Base-by-base conservation (phyloP, 2,113 vertebrate species). In the Oenanthe oenanthe region DNA sequence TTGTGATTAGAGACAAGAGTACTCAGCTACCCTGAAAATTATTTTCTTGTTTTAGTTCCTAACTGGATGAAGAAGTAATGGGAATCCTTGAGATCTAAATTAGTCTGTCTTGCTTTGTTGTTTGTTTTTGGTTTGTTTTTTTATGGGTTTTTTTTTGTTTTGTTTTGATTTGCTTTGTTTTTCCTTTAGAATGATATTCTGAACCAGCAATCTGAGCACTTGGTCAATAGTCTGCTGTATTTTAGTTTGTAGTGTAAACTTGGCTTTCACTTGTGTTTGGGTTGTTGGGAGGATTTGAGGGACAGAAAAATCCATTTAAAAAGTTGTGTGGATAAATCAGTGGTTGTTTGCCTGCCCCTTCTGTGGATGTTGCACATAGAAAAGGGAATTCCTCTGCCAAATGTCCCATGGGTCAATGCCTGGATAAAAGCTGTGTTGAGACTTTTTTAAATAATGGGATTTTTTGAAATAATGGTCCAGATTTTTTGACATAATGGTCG, bases 1-100 rank as follows among this genome's bases (percentile, higher is more conserved):
- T 67, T 73, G 29, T 62, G 42, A 50, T 26, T 61, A 42, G 42
- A 83, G 51, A 58, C n/a, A 53, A 77, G 13, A 38, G 6, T 34
- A 58, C 36, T 82, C n/a, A 78, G 17, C 36, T 73, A 61, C 12
- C 15, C 42, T 73, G 71, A 75, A 76, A 79, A 62, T 61, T 20
- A 38, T 73, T 75, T 87, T 86, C 42, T 60, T 92, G 4, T 26
- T 95, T 76, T 38, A 54, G 74, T n/a, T 89, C 50, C 40, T 91
- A 38, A 19, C 32, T 20, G 8, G 10, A 36, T 71, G 38, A 66
- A 15, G 60, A 47, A 76, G 6, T 38, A 56, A 73, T 78, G 18
- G 29, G 36, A 91, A 66, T 56, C 25, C 8, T 58, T 56, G 24
- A 67, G 12, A 54, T 1, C 7, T 79, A n/a, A 51, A 82, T 88